These are phyloP conservation scores for Cnemophilus loriae DNA, from an alignment of 2,113 vertebrate genomes.

Conservation along the genomic window DNA sequence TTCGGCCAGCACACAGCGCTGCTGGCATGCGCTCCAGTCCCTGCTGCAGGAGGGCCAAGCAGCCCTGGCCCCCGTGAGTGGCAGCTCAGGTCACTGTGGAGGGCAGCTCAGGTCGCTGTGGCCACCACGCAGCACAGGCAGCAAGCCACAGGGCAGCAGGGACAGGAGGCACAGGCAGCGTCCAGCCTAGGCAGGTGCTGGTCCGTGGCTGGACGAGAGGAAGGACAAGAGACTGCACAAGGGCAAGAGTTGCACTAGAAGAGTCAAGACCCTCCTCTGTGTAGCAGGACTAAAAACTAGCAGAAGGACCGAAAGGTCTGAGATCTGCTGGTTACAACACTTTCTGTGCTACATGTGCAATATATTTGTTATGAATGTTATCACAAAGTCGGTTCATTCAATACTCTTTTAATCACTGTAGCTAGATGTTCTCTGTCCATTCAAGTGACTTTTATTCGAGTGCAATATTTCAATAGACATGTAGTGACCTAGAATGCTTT, in stretches of 20 bases:
- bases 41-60: background rate
- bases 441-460: conserved; percentile 77
- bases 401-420: conserved; percentile 72
- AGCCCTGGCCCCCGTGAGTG: background rate
- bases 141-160: background rate
- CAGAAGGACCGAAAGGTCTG: background rate
- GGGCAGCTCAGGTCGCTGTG: background rate
- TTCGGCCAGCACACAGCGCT: rapidly evolving
- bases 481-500: conserved; percentile 79
- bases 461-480: conserved; percentile 83
- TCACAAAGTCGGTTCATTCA: conserved; percentile 61
- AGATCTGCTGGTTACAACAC: conserved; percentile 16
- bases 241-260: conserved; percentile 30
- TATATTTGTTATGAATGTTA: conserved; percentile 83
- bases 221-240: background rate
- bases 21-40: rapidly evolving
- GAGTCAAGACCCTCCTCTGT: conserved; percentile 57
- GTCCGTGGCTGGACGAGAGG: background rate
- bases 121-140: background rate
- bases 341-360: conserved; percentile 78
- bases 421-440: conserved; percentile 76
- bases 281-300: conserved; percentile 32
- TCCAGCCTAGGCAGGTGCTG: background rate
- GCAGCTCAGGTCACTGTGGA: background rate
- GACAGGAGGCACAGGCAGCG: background rate